Base-by-base conservation (phyloP, 2,113 vertebrate genomes). In the Prochilodus magdalenae region DNA sequence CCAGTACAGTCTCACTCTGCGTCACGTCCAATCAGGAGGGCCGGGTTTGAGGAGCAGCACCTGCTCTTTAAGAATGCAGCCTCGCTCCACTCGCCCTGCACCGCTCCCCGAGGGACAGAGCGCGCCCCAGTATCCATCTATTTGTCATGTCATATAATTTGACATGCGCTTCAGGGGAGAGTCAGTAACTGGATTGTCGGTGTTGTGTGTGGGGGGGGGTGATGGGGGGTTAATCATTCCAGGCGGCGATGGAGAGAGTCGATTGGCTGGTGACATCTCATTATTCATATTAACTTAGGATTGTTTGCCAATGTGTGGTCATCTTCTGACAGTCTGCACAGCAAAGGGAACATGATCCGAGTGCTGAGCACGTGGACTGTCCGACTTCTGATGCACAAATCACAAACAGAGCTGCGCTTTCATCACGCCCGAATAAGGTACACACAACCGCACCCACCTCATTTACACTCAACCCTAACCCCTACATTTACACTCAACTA, bases 131-230 rank as follows among this genome's bases (percentile, higher is more conserved):
- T 22, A 70, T 63, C 15, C 40, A 87, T 86, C 87, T 86, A 91
- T 92, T 91, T 91, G 89, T 92, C 91, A 89, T 89, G 87, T 90
- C 86, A 86, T 85, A 90, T 89, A 89, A 91, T 88, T 87, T 88
- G 90, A 92, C 90, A 85, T 80, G 84, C 13, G 72, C 83, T 91
- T 69, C 55, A 76, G 83, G 84, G 82, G 84, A 82, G 80, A 86
- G 84, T 77, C 89, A 87, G 88, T 90, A 91, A 90, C 88, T 80
- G 86, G 84, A 91, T 87, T 89, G 89, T 87, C 88, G 63, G 66
- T 74, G 44, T 63, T 26, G 57, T 60, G 72, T 66, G 53, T 51
- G 82, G 13, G 18, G 49, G 49, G 49, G 53, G 49, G 22, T n/a
- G n/a, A n/a, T n/a, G n/a, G n/a, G n/a, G n/a, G 65, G 55, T 75